A percentile compares a stretch with the other conserved stretches of the same genome.
Conservation (phyloP, 53 echinoderm and acorn worm species). For the Luidia sarsii region DNA sequence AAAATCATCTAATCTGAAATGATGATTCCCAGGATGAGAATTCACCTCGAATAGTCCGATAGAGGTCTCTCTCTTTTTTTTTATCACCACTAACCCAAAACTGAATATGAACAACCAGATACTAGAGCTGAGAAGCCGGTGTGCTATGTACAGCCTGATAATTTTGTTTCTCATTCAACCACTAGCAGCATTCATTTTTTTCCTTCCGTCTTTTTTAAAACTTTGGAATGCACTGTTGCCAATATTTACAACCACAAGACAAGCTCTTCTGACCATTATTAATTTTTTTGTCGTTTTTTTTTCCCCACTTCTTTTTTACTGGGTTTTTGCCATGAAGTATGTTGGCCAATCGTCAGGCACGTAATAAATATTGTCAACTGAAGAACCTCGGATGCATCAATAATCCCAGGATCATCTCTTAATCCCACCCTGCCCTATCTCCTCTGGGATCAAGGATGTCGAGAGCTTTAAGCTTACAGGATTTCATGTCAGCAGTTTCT, state of each 20-base stretch:
- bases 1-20: neutral
- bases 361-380: conserved; percentile 43
- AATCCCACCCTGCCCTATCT: neutral
- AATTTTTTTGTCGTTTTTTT: no score
- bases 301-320: neutral
- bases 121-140: conserved; percentile 5
- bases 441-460: neutral
- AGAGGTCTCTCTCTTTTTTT: conserved; percentile 13
- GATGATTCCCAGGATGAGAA: neutral
- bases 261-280: conserved; percentile 20
- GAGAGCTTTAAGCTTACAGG: conserved; percentile 5
- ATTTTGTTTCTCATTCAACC: neutral
- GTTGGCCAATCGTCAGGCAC: conserved; percentile 30
- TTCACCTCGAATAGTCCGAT: neutral
- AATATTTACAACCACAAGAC: conserved; percentile 41
- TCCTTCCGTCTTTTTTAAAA: neutral
- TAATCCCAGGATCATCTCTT: no score
- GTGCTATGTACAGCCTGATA: conserved; percentile 29
- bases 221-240: conserved; percentile 50
- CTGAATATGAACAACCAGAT: conserved; percentile 16
- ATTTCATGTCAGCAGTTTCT: no score
- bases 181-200: conserved; percentile 21
- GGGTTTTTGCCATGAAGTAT: conserved; percentile 27
- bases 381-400: conserved; percentile 30
- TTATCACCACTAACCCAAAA: conserved; percentile 14